Percentiles rank a stretch among this genome's conserved stretches.
phyloP scores from a whole-genome alignment of 1,140 invertebrate genomes.

The Macrosteles quadrilineatus region DNA sequence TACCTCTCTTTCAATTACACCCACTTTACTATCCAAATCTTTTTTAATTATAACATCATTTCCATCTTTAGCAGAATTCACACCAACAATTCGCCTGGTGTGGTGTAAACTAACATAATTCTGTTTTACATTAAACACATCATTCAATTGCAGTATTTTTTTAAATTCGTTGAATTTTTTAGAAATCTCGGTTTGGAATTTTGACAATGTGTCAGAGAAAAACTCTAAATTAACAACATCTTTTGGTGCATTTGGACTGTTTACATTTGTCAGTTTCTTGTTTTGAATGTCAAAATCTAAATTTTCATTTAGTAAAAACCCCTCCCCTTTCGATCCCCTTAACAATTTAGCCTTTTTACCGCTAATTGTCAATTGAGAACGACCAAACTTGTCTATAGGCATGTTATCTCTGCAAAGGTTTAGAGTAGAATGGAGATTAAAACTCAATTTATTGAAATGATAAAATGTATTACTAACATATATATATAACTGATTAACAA shows the following conservation, averaged over 20 bases:
- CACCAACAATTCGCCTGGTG: not conserved
- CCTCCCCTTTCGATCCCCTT: not conserved
- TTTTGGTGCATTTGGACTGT: not conserved
- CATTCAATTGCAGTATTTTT: not conserved
- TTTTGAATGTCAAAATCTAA: not conserved
- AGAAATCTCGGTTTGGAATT: not conserved
- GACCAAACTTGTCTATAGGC: constrained; percentile 7
- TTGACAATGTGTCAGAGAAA: not conserved
- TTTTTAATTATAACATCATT: not conserved
- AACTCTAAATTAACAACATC: not conserved
- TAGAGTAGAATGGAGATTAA: not conserved
- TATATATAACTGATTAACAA: too few species aligned
- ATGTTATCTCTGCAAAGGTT: not conserved
- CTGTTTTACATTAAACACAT: not conserved
- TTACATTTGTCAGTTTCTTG: not conserved
- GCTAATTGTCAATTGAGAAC: not conserved
- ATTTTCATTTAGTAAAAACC: not conserved
- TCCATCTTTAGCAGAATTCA: not conserved
- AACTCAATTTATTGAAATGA: too few species aligned
- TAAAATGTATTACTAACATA: too few species aligned
- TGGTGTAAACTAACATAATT: not conserved
- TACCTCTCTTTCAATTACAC: not conserved
- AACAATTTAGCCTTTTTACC: not conserved
- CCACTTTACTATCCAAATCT: not conserved
- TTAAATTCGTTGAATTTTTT: not conserved